These are phyloP conservation scores for Buceros bicornis DNA, from an alignment of 2,797 vertebrate genomes.

Conservation along the genomic window DNA sequence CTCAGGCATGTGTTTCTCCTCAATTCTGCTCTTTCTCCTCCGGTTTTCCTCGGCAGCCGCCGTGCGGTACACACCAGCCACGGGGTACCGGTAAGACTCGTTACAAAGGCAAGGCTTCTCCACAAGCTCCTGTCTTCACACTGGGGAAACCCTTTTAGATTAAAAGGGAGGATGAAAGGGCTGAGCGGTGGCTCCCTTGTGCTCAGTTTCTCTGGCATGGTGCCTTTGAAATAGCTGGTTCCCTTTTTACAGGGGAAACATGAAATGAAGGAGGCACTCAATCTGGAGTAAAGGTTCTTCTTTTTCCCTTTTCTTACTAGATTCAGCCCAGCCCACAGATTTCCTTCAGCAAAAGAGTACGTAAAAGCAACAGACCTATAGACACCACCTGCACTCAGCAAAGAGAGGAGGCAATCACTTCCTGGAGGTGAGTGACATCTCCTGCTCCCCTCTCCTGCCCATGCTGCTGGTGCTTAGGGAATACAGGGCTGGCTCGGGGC, in stretches of 20 bases:
- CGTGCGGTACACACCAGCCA: background rate
- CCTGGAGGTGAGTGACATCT: background rate
- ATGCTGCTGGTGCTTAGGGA: background rate
- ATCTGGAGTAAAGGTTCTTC: background rate
- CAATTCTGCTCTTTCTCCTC: background rate
- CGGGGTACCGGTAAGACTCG: accelerated
- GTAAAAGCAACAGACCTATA: background rate
- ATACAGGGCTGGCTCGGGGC: background rate
- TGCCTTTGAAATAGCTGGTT: background rate
- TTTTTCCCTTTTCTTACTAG: background rate
- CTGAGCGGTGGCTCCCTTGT: background rate
- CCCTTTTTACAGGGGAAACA: background rate
- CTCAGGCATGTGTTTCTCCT: background rate
- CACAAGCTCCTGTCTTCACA: background rate
- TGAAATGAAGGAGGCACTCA: background rate
- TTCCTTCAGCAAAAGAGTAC: background rate
- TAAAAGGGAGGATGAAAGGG: background rate
- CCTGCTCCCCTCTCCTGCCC: background rate
- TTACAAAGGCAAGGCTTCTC: background rate
- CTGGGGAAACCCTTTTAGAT: background rate
- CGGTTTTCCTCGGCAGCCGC: background rate
- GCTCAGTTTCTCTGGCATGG: background rate
- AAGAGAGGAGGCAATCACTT: background rate
- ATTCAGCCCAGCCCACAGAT: background rate
- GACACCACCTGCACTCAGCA: background rate